A percentile compares a stretch with the other conserved stretches of the same genome.
phyloP scores from a whole-genome alignment of 2,888 invertebrate genomes.

The Nezara viridula region DNA sequence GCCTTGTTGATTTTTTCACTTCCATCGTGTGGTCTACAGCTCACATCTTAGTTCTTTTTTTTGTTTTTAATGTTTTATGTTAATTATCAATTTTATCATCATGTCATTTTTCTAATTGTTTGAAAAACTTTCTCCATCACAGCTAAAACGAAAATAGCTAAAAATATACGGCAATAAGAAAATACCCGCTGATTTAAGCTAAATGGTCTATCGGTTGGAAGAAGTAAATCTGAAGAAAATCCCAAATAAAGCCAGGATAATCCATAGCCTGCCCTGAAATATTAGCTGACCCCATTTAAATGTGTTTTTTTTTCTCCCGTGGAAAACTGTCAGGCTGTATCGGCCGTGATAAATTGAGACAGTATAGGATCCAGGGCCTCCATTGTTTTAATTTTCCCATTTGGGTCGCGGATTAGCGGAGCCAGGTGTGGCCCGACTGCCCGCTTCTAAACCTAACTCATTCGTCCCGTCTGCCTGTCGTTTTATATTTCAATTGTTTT shows the following conservation, averaged over 20 bases:
- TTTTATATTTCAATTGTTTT: neutral
- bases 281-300: constrained; percentile 4
- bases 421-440: constrained; percentile 1
- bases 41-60: too few relatives aligned
- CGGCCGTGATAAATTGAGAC: constrained; percentile 23
- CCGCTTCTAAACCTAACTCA: neutral
- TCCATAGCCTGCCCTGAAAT: neutral
- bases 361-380: neutral
- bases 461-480: neutral
- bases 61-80: too few relatives aligned
- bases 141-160: neutral
- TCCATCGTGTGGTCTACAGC: too few relatives aligned
- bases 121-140: too few relatives aligned
- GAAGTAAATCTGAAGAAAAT: constrained; percentile 31
- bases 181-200: neutral
- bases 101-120: too few relatives aligned
- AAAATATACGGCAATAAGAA: too few relatives aligned
- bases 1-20: too few relatives aligned
- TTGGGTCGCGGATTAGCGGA: constrained; percentile 11
- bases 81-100: too few relatives aligned
- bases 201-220: neutral
- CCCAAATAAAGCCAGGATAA: neutral
- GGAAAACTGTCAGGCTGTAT: constrained; percentile 1
- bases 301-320: neutral
- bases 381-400: constrained; percentile 38